Evolutionary conservation across 2,797 vertebrate genomes (phyloP).

Genomic region (Champsocephalus esox): DNA sequence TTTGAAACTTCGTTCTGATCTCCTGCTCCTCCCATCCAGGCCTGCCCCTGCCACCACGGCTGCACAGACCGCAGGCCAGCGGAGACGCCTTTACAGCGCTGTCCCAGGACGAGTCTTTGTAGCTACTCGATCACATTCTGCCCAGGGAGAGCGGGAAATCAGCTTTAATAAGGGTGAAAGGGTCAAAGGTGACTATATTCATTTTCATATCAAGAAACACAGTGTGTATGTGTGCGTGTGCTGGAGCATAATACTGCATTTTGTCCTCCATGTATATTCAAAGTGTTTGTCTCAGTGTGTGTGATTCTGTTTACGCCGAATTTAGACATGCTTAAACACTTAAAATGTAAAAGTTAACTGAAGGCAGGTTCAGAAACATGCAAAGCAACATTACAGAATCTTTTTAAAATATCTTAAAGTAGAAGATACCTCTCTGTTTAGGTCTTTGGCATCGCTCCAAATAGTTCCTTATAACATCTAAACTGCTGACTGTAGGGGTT

Average conservation of each 20-base stretch:
- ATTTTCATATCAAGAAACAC: neutral
- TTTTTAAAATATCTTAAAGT: neutral
- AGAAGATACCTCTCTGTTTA: slow-evolving; percentile 13
- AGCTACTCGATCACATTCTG: slow-evolving; percentile 90
- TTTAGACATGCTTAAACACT: neutral
- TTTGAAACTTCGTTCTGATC: neutral
- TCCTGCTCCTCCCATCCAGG: slow-evolving; percentile 45
- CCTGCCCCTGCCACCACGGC: slow-evolving; percentile 63
- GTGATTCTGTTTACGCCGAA: slow-evolving; percentile 16
- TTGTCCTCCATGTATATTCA: slow-evolving; percentile 39
- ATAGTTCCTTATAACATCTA: neutral
- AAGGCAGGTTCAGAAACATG: neutral
- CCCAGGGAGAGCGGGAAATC: slow-evolving; percentile 92
- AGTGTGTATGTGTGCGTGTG: slow-evolving; percentile 5
- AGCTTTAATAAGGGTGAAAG: slow-evolving; percentile 93
- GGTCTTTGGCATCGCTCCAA: slow-evolving; percentile 4
- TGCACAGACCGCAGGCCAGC: slow-evolving; percentile 74
- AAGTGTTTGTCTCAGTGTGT: slow-evolving; percentile 31
- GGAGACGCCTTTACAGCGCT: slow-evolving; percentile 91
- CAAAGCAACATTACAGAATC: slow-evolving; percentile 13
- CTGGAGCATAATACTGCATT: slow-evolving; percentile 12
- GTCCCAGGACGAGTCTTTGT: slow-evolving; percentile 93
- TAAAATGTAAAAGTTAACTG: neutral
- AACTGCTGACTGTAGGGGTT: slow-evolving; percentile 42
- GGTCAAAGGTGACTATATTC: slow-evolving; percentile 89